Percentiles rank a stretch among this genome's conserved stretches.
phyloP scores from a whole-genome alignment of 2,888 invertebrate species.

The Odontomyia ornata region DNA sequence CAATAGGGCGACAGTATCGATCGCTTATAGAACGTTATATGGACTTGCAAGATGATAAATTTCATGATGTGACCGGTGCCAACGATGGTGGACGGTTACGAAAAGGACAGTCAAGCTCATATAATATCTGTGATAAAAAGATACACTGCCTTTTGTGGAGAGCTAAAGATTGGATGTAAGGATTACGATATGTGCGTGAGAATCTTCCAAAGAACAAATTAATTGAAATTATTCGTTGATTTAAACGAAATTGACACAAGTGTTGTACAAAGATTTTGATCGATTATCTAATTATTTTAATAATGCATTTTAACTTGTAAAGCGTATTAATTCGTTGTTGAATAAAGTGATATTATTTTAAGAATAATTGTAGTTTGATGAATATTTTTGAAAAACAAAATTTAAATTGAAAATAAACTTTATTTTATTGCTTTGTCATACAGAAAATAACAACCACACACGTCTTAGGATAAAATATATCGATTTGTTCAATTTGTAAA shows the following conservation, averaged over 20 bases:
- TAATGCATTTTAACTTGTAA: slow-evolving; percentile 19
- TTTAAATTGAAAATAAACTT: too few species aligned
- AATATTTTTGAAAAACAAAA: too few species aligned
- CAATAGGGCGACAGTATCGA: slow-evolving; percentile 85
- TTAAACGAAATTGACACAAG: slow-evolving; percentile 7
- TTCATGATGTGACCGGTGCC: slow-evolving; percentile 45
- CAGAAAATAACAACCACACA: too few species aligned
- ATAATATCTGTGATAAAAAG: slow-evolving; percentile 59
- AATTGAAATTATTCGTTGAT: background rate
- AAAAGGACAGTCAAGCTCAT: slow-evolving; percentile 53
- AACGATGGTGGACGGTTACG: slow-evolving; percentile 54
- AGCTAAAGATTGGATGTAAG: slow-evolving; percentile 62
- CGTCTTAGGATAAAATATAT: too few species aligned
- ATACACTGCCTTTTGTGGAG: slow-evolving; percentile 62
- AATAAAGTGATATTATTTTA: slow-evolving; percentile 34
- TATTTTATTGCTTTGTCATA: too few species aligned
- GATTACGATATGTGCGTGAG: background rate
- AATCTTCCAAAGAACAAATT: slow-evolving; percentile 1
- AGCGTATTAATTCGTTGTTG: slow-evolving; percentile 1
- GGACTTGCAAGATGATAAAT: slow-evolving; percentile 60
- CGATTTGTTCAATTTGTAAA: too few species aligned
- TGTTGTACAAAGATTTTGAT: slow-evolving; percentile 34
- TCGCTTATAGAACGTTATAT: slow-evolving; percentile 75
- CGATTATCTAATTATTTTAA: slow-evolving; percentile 49
- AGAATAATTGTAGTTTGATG: background rate